A percentile compares a stretch with the other conserved stretches of the same genome.
These are phyloP conservation scores for Phenganax subtilis DNA, from an alignment of 92 coral and sea anemone genomes.

Conservation along the genomic window DNA sequence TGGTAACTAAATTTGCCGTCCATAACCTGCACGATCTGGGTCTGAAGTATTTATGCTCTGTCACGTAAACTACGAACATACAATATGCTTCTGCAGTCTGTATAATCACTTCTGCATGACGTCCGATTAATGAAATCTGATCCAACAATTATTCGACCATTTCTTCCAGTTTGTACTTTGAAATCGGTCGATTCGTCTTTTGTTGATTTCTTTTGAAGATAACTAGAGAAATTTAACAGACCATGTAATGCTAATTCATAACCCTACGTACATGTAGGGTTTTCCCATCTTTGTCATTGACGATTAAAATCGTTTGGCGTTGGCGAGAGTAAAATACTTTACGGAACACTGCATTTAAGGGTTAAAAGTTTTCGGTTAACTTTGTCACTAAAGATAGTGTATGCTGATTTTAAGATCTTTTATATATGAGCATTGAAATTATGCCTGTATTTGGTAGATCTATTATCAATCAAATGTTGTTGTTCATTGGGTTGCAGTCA, in stretches of 20 bases:
- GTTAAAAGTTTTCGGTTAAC: too few relatives aligned
- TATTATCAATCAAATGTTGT: background rate
- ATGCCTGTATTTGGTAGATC: background rate
- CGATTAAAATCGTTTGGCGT: too few relatives aligned
- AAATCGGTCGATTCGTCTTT: background rate
- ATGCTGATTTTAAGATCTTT: too few relatives aligned
- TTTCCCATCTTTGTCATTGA: too few relatives aligned
- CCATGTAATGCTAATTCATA: background rate
- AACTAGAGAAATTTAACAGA: background rate
- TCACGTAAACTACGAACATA: constrained; percentile 11
- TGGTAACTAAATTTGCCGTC: too few relatives aligned
- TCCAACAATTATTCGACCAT: constrained; percentile 32
- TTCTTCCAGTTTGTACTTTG: constrained; percentile 29
- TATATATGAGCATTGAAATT: too few relatives aligned
- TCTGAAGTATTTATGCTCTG: constrained; percentile 5
- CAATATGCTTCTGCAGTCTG: constrained; percentile 9
- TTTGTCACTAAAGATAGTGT: too few relatives aligned
- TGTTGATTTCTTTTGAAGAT: constrained; percentile 17
- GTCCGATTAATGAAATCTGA: constrained; percentile 1
- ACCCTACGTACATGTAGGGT: too few relatives aligned
- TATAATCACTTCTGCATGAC: background rate
- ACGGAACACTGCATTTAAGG: too few relatives aligned
- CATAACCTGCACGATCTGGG: background rate
- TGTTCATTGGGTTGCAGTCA: background rate
- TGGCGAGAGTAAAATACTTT: too few relatives aligned